Evolutionary conservation across 2,888 invertebrate species (phyloP).

Genomic region (Masnerella sp.): DNA sequence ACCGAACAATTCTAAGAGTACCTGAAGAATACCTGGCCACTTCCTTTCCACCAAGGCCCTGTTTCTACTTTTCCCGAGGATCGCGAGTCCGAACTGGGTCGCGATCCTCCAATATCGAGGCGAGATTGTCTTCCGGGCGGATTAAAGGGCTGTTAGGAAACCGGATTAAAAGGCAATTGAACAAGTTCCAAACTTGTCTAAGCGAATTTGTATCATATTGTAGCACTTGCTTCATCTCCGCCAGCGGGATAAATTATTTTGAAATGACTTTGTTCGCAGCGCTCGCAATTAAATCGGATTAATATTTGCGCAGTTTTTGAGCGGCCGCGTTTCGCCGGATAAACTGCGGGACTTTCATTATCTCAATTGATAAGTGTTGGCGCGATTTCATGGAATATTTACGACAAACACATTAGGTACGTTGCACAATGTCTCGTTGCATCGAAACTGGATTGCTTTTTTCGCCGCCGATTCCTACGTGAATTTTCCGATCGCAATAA

Average conservation of each 20-base stretch:
- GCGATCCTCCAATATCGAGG: constrained; percentile 39
- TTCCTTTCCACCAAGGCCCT: too few relatives aligned
- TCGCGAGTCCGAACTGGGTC: too few relatives aligned
- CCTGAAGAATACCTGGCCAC: too few relatives aligned
- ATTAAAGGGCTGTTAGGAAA: constrained; percentile 59
- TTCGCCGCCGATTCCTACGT: too few relatives aligned
- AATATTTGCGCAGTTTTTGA: constrained; percentile 47
- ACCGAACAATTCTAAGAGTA: too few relatives aligned
- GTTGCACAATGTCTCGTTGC: not conserved
- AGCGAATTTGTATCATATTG: constrained; percentile 61
- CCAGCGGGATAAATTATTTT: constrained; percentile 51
- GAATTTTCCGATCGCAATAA: too few relatives aligned
- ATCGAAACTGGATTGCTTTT: too few relatives aligned
- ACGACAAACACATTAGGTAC: constrained; percentile 10
- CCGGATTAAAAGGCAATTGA: constrained; percentile 61
- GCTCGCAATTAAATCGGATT: constrained; percentile 49
- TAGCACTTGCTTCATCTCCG: constrained; percentile 52
- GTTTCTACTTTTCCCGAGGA: too few relatives aligned
- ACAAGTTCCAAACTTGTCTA: constrained; percentile 60
- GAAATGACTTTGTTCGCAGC: constrained; percentile 51
- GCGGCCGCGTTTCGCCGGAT: constrained; percentile 12
- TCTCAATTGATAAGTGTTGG: constrained; percentile 33
- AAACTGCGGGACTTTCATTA: constrained; percentile 41
- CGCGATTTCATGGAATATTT: constrained; percentile 30
- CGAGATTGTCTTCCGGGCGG: constrained; percentile 53